phyloP scores from a whole-genome alignment of 2,797 vertebrate genomes.

The Channallabes apus region DNA sequence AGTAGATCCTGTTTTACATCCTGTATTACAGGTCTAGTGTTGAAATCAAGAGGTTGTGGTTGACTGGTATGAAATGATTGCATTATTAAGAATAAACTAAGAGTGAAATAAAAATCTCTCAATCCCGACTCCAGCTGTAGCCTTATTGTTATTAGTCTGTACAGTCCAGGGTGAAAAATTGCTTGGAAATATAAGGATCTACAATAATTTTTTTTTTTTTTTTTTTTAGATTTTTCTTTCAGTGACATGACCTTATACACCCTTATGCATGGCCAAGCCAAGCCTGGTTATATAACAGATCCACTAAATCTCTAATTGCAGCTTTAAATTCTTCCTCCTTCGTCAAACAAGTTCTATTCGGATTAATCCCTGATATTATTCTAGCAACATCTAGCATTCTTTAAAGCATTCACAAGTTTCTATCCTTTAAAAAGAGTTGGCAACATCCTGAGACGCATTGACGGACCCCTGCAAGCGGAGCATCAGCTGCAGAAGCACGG shows the following conservation, averaged over 20 bases:
- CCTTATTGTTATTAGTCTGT: not conserved
- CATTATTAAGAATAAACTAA: not conserved
- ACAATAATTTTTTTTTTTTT: too few species aligned
- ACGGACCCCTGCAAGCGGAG: slow-evolving; percentile 74
- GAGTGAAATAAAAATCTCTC: not conserved
- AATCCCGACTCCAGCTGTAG: not conserved
- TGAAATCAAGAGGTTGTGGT: not conserved
- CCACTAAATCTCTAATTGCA: too few species aligned
- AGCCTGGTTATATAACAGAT: too few species aligned
- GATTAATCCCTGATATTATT: not conserved
- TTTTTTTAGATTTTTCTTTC: not conserved
- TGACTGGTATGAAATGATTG: not conserved
- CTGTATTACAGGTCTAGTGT: not conserved
- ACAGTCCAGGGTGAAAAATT: not conserved
- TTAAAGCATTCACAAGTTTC: not conserved
- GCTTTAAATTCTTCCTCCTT: too few species aligned
- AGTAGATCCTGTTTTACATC: not conserved
- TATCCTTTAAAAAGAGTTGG: not conserved
- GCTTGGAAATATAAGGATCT: not conserved
- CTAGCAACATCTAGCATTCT: not conserved
- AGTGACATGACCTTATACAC: not conserved
- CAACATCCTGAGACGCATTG: slow-evolving; percentile 73
- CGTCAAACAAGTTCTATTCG: not conserved
- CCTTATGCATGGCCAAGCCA: not conserved
- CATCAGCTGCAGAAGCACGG: slow-evolving; percentile 72